These are phyloP conservation scores for Protonibea diacanthus DNA, from an alignment of 2,797 vertebrate species.

Conservation along the genomic window DNA sequence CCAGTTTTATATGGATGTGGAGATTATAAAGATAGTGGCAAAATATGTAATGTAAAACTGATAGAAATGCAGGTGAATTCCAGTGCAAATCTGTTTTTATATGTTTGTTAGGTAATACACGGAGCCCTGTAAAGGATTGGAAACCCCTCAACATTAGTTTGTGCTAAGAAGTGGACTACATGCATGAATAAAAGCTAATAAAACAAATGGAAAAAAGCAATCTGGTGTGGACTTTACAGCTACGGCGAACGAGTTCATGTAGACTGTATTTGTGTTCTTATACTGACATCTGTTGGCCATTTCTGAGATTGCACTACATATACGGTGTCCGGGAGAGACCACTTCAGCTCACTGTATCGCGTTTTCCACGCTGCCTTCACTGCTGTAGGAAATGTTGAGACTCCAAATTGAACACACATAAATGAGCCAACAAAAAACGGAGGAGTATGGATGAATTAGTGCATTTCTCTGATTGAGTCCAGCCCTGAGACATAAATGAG, in stretches of 20 bases:
- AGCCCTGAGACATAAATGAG: neutral
- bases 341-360: neutral
- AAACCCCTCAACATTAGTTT: neutral
- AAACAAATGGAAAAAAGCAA: neutral
- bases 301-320: neutral
- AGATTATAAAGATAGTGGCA: neutral
- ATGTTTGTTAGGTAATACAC: neutral
- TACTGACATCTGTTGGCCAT: slow-evolving; percentile 50
- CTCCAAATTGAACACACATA: accelerated
- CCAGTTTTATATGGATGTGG: neutral
- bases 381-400: accelerated
- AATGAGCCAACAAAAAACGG: too few relatives aligned
- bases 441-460: neutral
- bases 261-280: neutral
- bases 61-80: neutral
- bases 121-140: neutral
- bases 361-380: slow-evolving; percentile 18
- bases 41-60: neutral
- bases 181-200: neutral
- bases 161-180: neutral
- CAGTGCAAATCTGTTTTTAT: neutral
- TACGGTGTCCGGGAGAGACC: slow-evolving; percentile 29
- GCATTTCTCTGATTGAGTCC: too few relatives aligned
- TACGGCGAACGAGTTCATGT: neutral
- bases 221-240: neutral